phyloP scores from a whole-genome alignment of 2,113 vertebrate species.

The Actinemys pallida region DNA sequence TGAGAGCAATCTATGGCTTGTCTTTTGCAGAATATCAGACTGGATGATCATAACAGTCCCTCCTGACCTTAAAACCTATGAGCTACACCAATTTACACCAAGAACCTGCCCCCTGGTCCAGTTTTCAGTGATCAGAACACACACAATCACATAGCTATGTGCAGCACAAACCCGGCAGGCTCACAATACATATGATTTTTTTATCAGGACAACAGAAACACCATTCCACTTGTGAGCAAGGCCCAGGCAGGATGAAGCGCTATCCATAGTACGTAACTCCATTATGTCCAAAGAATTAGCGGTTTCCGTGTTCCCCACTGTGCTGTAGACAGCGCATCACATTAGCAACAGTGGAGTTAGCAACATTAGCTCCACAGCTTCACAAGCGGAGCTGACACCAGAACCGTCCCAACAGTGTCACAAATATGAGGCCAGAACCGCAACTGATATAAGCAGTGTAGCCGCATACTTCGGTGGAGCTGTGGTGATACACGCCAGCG shows the following conservation, averaged over 20 bases:
- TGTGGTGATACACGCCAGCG: neutral
- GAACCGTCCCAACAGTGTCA: neutral
- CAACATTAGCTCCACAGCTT: neutral
- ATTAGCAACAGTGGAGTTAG: neutral
- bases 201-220: neutral
- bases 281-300: neutral
- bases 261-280: neutral
- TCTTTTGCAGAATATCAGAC: neutral
- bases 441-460: neutral
- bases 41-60: neutral
- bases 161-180: neutral
- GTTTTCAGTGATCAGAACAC: neutral
- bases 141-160: neutral
- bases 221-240: neutral
- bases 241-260: neutral
- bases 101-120: neutral
- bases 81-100: too few species aligned
- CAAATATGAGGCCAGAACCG: neutral
- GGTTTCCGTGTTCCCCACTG: neutral
- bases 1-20: accelerated
- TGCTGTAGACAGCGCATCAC: neutral
- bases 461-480: neutral
- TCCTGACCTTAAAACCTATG: neutral
- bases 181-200: neutral
- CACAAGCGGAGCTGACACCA: neutral